Conservation (phyloP, 2,888 invertebrate species). For the Zaprionus bogoriensis region DNA sequence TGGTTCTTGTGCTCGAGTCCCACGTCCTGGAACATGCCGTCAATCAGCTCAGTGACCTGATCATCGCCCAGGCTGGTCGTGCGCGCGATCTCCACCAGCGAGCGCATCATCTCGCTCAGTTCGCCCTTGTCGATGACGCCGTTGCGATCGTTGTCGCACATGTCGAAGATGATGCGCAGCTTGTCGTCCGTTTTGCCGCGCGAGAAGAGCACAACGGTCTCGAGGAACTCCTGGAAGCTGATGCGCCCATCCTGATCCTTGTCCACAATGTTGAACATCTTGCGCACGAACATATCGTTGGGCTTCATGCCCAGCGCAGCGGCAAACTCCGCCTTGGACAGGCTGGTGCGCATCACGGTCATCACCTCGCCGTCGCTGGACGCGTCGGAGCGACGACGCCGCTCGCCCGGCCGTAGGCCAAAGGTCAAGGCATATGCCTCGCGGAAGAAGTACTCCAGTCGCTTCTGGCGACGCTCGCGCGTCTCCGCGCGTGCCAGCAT, state of each 20-base stretch:
- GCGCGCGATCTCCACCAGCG: constrained; percentile 95
- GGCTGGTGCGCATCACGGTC: constrained; percentile 95
- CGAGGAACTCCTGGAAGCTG: constrained; percentile 97
- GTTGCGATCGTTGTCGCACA: constrained; percentile 97
- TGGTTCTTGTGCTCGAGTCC: constrained; percentile 95
- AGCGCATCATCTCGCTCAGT: constrained; percentile 95
- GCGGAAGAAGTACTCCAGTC: constrained; percentile 96
- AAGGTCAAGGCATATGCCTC: constrained; percentile 97
- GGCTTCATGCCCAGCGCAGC: constrained; percentile 97
- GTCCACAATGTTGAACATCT: constrained; percentile 99
- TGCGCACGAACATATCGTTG: constrained; percentile 96
- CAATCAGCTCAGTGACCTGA: constrained; percentile 95
- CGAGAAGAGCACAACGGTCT: constrained; percentile 95
- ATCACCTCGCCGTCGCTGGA: constrained; percentile 92
- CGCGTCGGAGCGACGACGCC: constrained; percentile 88
- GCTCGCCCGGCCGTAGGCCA: constrained; percentile 92
- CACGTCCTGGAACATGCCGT: constrained; percentile 96
- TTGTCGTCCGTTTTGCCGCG: constrained; percentile 97
- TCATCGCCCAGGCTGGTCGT: constrained; percentile 95
- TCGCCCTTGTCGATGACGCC: constrained; percentile 97
- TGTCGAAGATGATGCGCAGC: constrained; percentile 96
- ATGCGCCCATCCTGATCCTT: constrained; percentile 96
- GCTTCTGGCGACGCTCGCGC: constrained; percentile 94
- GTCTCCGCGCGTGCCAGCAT: constrained; percentile 96
- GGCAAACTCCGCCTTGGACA: constrained; percentile 96